phyloP scores from a whole-genome alignment of 2,888 invertebrate species.

The Melitaea athalia region DNA sequence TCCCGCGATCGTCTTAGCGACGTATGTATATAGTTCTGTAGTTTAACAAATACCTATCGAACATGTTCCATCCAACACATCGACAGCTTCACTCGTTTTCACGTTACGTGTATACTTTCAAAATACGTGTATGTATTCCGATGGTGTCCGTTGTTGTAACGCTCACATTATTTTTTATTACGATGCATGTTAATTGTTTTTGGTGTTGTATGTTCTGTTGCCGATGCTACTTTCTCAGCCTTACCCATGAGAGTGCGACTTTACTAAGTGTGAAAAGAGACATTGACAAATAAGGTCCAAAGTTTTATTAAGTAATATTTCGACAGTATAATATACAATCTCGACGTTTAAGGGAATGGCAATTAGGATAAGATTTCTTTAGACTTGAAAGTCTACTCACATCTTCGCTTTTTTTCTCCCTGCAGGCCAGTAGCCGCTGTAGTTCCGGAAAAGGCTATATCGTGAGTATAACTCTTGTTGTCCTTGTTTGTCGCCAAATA shows the following conservation, averaged over 20 bases:
- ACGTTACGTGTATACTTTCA: conserved; percentile 24
- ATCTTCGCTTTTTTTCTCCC: conserved; percentile 83
- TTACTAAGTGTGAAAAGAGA: not conserved
- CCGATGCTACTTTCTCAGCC: conserved; percentile 22
- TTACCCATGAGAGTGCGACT: not conserved
- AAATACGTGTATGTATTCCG: conserved; percentile 15
- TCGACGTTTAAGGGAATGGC: conserved; percentile 14
- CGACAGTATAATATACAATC: not conserved
- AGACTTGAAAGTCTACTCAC: conserved; percentile 71
- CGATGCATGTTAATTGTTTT: conserved; percentile 32
- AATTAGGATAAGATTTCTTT: conserved; percentile 30
- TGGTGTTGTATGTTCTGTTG: conserved; percentile 33
- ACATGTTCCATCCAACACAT: conserved; percentile 15
- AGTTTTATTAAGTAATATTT: not conserved
- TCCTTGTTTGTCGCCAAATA: conserved; percentile 53
- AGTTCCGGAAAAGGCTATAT: conserved; percentile 97
- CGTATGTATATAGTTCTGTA: conserved; percentile 82
- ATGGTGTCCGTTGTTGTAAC: conserved; percentile 14
- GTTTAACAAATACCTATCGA: conserved; percentile 30
- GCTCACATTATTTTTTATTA: conserved; percentile 22
- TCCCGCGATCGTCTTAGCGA: conserved; percentile 92
- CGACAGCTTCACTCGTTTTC: conserved; percentile 32
- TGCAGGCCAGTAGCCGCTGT: conserved; percentile 94
- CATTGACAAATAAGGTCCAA: not conserved
- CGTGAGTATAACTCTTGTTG: conserved; percentile 88